Evolutionary conservation across 2,113 vertebrate genomes (phyloP).

Genomic region (Holacanthus passer): DNA sequence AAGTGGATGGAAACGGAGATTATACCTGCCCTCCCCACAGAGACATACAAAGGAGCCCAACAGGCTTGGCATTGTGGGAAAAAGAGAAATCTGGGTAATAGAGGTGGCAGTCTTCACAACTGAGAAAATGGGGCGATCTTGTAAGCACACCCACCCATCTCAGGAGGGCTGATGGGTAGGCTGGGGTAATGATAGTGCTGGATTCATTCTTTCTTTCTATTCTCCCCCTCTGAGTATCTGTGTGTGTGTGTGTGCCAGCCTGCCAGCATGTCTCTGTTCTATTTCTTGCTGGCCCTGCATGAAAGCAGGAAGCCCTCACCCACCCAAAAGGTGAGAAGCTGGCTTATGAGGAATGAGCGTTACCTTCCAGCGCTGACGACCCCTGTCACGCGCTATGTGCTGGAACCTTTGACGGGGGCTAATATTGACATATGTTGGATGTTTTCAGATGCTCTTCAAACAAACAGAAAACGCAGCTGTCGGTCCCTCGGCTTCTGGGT

Average conservation of each 20-base stretch:
- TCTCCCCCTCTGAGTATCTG: slow-evolving; percentile 23
- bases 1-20: slow-evolving; percentile 67
- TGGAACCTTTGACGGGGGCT: slow-evolving; percentile 61
- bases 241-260: slow-evolving; percentile 16
- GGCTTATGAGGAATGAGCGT: slow-evolving; percentile 56
- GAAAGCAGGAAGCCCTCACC: slow-evolving; percentile 65
- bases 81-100: slow-evolving; percentile 79
- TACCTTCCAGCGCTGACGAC: slow-evolving; percentile 70
- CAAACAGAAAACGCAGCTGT: slow-evolving; percentile 64
- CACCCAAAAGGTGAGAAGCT: slow-evolving; percentile 57
- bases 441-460: slow-evolving; percentile 74
- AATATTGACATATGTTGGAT: slow-evolving; percentile 71
- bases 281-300: slow-evolving; percentile 61
- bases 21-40: slow-evolving; percentile 68
- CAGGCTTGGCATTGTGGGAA: slow-evolving; percentile 63
- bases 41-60: slow-evolving; percentile 50
- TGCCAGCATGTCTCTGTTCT: slow-evolving; percentile 56
- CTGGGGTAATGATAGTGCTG: slow-evolving; percentile 82
- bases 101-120: slow-evolving; percentile 79
- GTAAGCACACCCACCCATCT: slow-evolving; percentile 87
- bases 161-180: slow-evolving; percentile 81
- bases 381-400: slow-evolving; percentile 69
- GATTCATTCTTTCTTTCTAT: slow-evolving; percentile 63
- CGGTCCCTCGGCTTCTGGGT: slow-evolving; percentile 58
- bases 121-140: slow-evolving; percentile 85